Base-by-base conservation (phyloP, 2,888 invertebrate genomes). In the Octonoba sinensis region DNA sequence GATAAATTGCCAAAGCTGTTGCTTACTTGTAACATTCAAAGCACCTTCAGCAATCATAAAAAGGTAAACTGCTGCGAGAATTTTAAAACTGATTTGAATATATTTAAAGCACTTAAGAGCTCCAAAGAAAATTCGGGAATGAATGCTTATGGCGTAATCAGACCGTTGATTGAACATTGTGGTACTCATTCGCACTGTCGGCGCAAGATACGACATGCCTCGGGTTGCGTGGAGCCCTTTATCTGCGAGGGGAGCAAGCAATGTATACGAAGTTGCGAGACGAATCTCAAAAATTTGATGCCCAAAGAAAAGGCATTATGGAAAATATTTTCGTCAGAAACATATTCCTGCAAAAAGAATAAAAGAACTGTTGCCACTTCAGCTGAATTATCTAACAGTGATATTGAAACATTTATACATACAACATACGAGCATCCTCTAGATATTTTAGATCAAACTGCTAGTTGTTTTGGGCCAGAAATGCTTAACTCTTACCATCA, bases 1-100 rank as follows among this genome's bases (percentile, higher is more conserved):
- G 60, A 64, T 1, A 54, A 67, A 20, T 64, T 81, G 18, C 64
- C 67, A 11, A 62, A 62, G 64, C 60, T 81, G 69, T 36, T 81
- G 3, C 49, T 74, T 13, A 81, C 69, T 8, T 22, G 56, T 47
- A 56, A 81, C 67, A 49, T 73, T 44, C 62, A 81, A 62, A 47
- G 69, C 13, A 56, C 57, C 18, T 81, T 73, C 64, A 57, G 47
- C 46, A 27, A n/a, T 16, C 79, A 79, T 27, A 27, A 0, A 49
- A 16, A 46, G 4, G 22, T 18, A 44, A n/a, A 56, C 12, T 73
- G 73, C 36, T 79, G 72, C 27, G 36, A 59, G 18, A 20, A 27
- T 15, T 64, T 51, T 64, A 18, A 36, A 13, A 47, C 46, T n/a
- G 62, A 67, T 27, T 18, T 51, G 12, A 67, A 36, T 60, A 20